These are phyloP conservation scores for Chironomus riparius DNA, from an alignment of 2,888 invertebrate species.

Conservation along the genomic window DNA sequence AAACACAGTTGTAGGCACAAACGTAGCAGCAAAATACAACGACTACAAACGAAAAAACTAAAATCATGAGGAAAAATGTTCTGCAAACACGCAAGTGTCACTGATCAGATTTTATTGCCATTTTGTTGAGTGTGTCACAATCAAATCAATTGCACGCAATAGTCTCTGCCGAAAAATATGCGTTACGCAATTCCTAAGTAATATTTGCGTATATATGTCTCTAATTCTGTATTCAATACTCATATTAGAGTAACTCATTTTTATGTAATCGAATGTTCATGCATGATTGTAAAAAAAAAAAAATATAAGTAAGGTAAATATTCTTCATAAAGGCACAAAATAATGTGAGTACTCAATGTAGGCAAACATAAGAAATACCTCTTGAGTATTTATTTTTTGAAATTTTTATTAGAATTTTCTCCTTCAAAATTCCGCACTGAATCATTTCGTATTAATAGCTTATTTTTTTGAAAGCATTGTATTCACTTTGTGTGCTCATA, in stretches of 20 bases:
- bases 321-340: neutral
- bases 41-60: neutral
- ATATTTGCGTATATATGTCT: neutral
- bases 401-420: no score
- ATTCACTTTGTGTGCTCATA: no score
- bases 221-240: neutral
- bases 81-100: neutral
- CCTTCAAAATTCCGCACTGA: no score
- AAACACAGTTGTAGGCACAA: neutral
- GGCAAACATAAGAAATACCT: no score
- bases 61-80: neutral
- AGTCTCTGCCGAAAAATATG: neutral
- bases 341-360: no score
- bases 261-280: neutral
- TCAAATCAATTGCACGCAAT: neutral
- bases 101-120: constrained; percentile 4
- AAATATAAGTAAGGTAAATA: neutral
- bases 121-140: constrained; percentile 1
- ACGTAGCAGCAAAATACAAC: neutral
- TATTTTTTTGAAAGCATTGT: no score
- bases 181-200: neutral
- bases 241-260: neutral
- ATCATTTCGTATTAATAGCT: no score
- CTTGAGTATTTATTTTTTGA: no score
- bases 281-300: neutral